phyloP scores from a whole-genome alignment of 2,797 vertebrate species.

The Ctenopoma multispine region DNA sequence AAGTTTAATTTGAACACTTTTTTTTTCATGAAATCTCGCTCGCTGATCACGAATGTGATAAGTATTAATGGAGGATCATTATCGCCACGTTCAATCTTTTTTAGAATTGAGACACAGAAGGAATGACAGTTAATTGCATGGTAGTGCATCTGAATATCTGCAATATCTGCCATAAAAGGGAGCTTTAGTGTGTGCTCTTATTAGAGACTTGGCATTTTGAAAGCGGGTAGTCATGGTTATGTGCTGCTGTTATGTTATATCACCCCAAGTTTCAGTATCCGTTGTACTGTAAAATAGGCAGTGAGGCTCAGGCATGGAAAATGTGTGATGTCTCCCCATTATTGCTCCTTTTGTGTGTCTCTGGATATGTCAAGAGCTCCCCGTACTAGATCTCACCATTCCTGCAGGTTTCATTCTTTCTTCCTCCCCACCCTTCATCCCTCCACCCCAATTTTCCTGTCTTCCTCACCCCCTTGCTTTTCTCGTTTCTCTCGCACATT shows the following conservation, averaged over 20 bases:
- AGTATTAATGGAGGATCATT: constrained; percentile 71
- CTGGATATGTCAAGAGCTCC: constrained; percentile 35
- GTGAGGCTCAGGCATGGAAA: constrained; percentile 48
- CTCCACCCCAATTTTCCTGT: constrained; percentile 44
- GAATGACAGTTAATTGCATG: constrained; percentile 75
- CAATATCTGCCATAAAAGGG: constrained; percentile 62
- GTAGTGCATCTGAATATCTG: constrained; percentile 57
- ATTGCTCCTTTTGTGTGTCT: constrained; percentile 35
- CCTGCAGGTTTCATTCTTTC: constrained; percentile 6
- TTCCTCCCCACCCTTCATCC: constrained; percentile 5
- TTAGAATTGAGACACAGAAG: constrained; percentile 64
- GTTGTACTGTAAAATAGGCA: constrained; percentile 53
- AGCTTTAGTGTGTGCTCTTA: constrained; percentile 56
- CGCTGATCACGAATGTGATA: constrained; percentile 63
- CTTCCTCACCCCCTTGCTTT: constrained; percentile 42
- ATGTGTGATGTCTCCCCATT: constrained; percentile 38
- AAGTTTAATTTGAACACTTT: constrained; percentile 50
- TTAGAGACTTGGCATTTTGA: constrained; percentile 69
- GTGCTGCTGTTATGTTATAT: constrained; percentile 61
- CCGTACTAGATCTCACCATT: constrained; percentile 7
- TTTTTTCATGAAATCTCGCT: constrained; percentile 53
- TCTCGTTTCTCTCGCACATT: constrained; percentile 46
- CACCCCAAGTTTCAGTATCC: constrained; percentile 49
- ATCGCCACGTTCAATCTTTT: constrained; percentile 68
- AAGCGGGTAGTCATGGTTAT: constrained; percentile 59